Conservation (phyloP, 2,888 invertebrate genomes). For the Tricholauxania praeusta region DNA sequence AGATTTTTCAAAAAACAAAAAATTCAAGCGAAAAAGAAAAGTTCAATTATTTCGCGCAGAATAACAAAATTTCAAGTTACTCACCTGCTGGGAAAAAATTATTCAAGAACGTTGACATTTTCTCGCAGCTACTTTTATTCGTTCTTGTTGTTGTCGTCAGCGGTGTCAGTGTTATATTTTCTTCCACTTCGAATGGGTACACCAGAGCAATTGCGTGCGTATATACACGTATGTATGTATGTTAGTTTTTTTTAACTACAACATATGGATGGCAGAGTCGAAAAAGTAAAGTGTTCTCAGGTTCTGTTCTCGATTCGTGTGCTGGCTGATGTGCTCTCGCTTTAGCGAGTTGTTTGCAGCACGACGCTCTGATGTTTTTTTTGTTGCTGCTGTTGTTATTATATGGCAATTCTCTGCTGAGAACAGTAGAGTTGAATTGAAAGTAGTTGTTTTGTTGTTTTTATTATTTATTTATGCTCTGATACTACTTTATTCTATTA, state of each 20-base stretch:
- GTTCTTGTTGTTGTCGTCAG: conserved; percentile 18
- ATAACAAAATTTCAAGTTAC: conserved; percentile 39
- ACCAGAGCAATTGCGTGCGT: not conserved
- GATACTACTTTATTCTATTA: conserved; percentile 8
- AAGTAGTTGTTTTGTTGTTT: conserved; percentile 18
- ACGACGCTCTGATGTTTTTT: not conserved
- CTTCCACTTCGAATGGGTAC: not conserved
- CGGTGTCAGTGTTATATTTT: not conserved
- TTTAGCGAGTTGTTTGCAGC: not conserved
- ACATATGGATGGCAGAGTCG: conserved; percentile 15
- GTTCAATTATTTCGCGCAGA: not conserved
- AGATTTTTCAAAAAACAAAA: too few species aligned
- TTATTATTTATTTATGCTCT: conserved; percentile 24
- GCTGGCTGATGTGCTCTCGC: too few species aligned
- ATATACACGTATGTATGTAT: not conserved
- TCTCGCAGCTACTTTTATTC: conserved; percentile 40
- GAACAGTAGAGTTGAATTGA: too few species aligned
- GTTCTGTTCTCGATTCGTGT: not conserved
- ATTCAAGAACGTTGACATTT: conserved; percentile 69
- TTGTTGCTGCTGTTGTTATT: not conserved
- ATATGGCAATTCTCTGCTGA: too few species aligned
- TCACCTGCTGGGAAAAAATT: conserved; percentile 69
- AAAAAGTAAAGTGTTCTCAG: conserved; percentile 10
- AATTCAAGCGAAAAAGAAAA: too few species aligned
- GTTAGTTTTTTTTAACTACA: not conserved